These are phyloP conservation scores for Scaptomyza flava DNA, from an alignment of 2,888 invertebrate genomes.

Conservation along the genomic window DNA sequence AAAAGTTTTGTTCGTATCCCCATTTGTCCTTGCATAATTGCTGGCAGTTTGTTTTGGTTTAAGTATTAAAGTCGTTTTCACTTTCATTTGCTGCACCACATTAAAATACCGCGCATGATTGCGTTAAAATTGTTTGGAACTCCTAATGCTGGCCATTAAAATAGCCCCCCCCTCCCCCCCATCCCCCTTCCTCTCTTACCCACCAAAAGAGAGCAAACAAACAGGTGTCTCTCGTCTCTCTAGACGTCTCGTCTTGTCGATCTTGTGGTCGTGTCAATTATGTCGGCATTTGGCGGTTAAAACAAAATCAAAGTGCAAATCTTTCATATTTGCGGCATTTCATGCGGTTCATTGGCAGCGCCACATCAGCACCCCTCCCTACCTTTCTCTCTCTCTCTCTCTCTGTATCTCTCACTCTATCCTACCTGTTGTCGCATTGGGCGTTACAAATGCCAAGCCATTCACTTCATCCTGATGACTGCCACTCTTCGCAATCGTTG, in stretches of 20 bases:
- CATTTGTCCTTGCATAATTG: slow-evolving; percentile 62
- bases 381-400: neutral
- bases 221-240: slow-evolving; percentile 35
- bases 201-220: slow-evolving; percentile 12
- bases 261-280: slow-evolving; percentile 69
- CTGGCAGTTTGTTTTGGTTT: slow-evolving; percentile 26
- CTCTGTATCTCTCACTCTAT: neutral
- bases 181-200: neutral
- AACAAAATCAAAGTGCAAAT: slow-evolving; percentile 78
- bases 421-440: slow-evolving; percentile 73
- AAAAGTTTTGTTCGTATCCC: slow-evolving; percentile 4
- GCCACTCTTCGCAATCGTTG: slow-evolving; percentile 43
- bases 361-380: neutral
- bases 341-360: slow-evolving; percentile 64
- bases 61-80: slow-evolving; percentile 56
- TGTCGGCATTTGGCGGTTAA: slow-evolving; percentile 67
- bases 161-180: slow-evolving; percentile 32
- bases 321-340: slow-evolving; percentile 72
- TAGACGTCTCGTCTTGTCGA: slow-evolving; percentile 8
- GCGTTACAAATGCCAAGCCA: slow-evolving; percentile 55
- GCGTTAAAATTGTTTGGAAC: slow-evolving; percentile 80
- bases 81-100: slow-evolving; percentile 77
- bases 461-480: slow-evolving; percentile 72
- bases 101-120: slow-evolving; percentile 80
- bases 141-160: slow-evolving; percentile 78